phyloP scores from a whole-genome alignment of 2,797 vertebrate species.

The Liasis olivaceus region DNA sequence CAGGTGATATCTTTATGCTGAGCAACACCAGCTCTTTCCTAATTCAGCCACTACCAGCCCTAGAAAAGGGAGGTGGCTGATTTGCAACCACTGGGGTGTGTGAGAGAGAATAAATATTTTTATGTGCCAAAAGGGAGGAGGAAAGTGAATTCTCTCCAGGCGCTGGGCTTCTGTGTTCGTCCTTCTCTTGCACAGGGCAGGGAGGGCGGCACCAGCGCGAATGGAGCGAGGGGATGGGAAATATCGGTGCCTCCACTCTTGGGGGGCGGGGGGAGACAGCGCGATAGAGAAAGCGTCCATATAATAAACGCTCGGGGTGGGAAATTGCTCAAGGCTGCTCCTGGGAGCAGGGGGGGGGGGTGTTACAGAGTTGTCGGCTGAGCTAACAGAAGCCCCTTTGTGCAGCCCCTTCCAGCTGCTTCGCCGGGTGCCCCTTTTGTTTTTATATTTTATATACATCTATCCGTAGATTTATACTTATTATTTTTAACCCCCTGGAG shows the following conservation, averaged over 20 bases:
- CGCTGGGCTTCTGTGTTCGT: neutral
- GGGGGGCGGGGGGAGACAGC: no score
- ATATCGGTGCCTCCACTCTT: neutral
- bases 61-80: neutral
- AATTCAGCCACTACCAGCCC: neutral
- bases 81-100: neutral
- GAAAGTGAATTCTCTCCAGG: no score
- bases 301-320: neutral
- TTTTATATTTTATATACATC: neutral
- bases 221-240: no score
- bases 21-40: neutral
- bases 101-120: no score
- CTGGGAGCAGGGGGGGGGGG: no score
- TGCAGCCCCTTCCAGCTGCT: constrained; percentile 51
- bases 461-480: neutral
- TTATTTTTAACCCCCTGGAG: neutral
- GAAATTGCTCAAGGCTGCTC: neutral
- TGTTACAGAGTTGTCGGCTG: neutral
- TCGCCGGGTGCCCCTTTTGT: constrained; percentile 9
- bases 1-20: neutral
- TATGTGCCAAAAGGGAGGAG: neutral
- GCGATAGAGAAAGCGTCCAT: neutral
- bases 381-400: constrained; percentile 32
- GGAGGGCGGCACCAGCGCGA: neutral
- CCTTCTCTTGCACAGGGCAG: neutral